Base-by-base conservation (phyloP, 2,113 vertebrate genomes). In the Anoura caudifer region DNA sequence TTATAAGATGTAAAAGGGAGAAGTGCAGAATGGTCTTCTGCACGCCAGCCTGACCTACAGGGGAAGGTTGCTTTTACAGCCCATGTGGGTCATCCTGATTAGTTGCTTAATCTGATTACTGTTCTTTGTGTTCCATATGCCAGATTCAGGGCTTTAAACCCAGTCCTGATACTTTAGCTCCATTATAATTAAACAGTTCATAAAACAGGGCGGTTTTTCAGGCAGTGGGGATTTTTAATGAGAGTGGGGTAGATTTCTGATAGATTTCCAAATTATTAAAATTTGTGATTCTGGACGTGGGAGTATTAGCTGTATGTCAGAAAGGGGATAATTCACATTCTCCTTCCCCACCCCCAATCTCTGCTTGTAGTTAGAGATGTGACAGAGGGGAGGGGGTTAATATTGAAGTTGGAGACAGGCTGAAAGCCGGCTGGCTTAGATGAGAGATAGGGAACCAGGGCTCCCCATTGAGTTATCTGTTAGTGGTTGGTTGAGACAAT, bases 101-200 rank as follows among this genome's bases (percentile, higher is more conserved):
- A 98, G 98, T 97, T 91, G 97, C 90, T 97, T 98, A 98, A 99
- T 98, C 98, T 97, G 98, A 98, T 98, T 98, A 98, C 22, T 98
- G 80, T 93, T 96, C 97, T 98, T 98, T 97, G 92, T 96, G 79
- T 96, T 98, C 98, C 98, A 95, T 98, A 98, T 98, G 98, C 97
- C 97, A 97, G 86, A 96, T 96, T 95, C 92, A 75, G 96, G 98
- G 95, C 97, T 98, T 96, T 97, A 97, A 92, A 97, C 96, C 76
- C 85, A 96, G 90, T 59, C 76, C 54, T 3, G 0, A 41, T 81
- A 61, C 81, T 84, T 79, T 14, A 96, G 70, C 69, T 96, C 69
- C 97, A 61, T 80, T 97, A 73, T 96, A 95, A 77, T 97, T 95
- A 85, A 95, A 85, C 56, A 93, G 67, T 87, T 72, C 36, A 72